Conservation (phyloP, 1,140 invertebrate species). For the Eurosta solidaginis region DNA sequence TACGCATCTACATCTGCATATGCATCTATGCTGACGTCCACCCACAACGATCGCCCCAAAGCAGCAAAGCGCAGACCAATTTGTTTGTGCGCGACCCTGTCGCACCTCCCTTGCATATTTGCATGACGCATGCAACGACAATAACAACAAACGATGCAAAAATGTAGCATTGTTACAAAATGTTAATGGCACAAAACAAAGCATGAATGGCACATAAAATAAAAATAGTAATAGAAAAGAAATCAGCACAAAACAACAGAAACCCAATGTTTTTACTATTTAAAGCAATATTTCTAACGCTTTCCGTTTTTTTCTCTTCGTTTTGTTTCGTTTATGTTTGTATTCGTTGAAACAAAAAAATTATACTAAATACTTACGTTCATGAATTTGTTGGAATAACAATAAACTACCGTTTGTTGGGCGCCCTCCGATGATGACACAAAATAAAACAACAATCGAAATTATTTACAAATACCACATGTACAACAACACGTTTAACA, state of each 20-base stretch:
- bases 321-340: background rate
- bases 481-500: background rate
- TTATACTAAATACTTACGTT: background rate
- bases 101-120: background rate
- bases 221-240: background rate
- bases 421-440: no score
- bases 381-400: background rate
- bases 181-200: background rate
- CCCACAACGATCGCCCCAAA: background rate
- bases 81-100: background rate
- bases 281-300: background rate
- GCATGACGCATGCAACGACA: background rate
- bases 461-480: background rate
- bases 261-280: background rate
- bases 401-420: background rate
- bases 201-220: background rate
- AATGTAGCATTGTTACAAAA: background rate
- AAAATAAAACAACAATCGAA: background rate
- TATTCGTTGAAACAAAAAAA: background rate
- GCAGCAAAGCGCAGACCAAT: background rate
- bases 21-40: background rate
- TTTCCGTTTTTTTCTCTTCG: background rate
- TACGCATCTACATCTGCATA: background rate
- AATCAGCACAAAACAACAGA: background rate
- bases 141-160: background rate